Conservation (phyloP, 2,888 invertebrate species). For the Asteroscopus sphinx region DNA sequence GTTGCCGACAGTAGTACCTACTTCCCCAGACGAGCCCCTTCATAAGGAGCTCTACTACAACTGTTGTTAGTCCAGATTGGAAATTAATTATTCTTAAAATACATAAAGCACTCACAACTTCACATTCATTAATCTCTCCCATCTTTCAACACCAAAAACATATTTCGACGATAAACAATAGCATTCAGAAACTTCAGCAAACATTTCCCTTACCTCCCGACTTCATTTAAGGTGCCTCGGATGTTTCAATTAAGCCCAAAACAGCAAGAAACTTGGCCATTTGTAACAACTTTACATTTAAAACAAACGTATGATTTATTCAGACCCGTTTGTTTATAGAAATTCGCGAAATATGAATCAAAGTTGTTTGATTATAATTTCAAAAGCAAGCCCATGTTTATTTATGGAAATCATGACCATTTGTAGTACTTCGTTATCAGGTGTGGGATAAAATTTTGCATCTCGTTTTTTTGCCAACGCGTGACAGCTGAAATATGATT, state of each 20-base stretch:
- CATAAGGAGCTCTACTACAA: too few species aligned
- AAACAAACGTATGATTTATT: slow-evolving; percentile 61
- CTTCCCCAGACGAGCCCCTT: too few species aligned
- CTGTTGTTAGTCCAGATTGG: too few species aligned
- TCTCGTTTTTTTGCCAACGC: too few species aligned
- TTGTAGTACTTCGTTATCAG: slow-evolving; percentile 45
- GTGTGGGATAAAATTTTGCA: slow-evolving; percentile 16
- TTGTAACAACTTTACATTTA: slow-evolving; percentile 61
- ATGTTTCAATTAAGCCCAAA: slow-evolving; percentile 67
- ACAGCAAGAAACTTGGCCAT: slow-evolving; percentile 66
- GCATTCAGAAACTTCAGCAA: slow-evolving; percentile 58
- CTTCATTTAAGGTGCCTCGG: slow-evolving; percentile 63
- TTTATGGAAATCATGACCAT: slow-evolving; percentile 48
- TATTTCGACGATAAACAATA: slow-evolving; percentile 50
- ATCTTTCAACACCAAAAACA: slow-evolving; percentile 22
- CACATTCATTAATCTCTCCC: background rate
- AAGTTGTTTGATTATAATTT: slow-evolving; percentile 55
- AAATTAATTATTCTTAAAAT: background rate
- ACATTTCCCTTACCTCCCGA: slow-evolving; percentile 58
- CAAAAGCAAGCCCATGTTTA: slow-evolving; percentile 46
- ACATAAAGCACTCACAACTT: background rate
- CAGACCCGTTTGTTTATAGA: slow-evolving; percentile 48
- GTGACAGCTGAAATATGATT: slow-evolving; percentile 16
- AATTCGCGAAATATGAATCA: slow-evolving; percentile 47
- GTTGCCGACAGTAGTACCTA: too few species aligned